These are phyloP conservation scores for Marmota monax DNA, from an alignment of 2,113 vertebrate genomes.

Conservation along the genomic window DNA sequence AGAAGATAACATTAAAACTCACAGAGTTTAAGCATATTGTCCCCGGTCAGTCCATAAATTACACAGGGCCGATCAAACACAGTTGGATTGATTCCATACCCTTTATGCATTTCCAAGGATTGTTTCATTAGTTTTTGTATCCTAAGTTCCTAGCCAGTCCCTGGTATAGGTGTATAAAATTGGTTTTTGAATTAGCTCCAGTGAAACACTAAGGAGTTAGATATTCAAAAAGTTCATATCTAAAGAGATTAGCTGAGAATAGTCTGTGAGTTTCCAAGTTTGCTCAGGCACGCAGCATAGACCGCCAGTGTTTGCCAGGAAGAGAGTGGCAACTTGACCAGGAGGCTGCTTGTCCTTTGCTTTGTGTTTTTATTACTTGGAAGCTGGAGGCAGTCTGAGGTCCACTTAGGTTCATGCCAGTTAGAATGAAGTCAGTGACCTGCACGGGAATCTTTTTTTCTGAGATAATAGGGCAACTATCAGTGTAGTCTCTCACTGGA, in stretches of 20 bases:
- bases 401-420: neutral
- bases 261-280: neutral
- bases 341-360: neutral
- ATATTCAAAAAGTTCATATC: neutral
- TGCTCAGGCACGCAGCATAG: neutral
- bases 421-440: neutral
- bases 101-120: neutral
- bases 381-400: neutral
- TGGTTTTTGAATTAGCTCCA: neutral
- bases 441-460: neutral
- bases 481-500: neutral
- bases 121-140: neutral
- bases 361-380: neutral
- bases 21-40: neutral
- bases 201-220: constrained; percentile 8
- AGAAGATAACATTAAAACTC: neutral
- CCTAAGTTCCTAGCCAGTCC: neutral
- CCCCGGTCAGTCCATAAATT: neutral
- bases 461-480: neutral
- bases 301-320: neutral
- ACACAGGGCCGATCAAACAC: neutral
- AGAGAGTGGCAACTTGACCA: neutral
- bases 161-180: neutral
- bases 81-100: neutral
- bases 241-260: neutral